A percentile compares a stretch with the other conserved stretches of the same genome.
Conservation (phyloP, 2,797 vertebrate species). For the Petrocephalus sullivani region DNA sequence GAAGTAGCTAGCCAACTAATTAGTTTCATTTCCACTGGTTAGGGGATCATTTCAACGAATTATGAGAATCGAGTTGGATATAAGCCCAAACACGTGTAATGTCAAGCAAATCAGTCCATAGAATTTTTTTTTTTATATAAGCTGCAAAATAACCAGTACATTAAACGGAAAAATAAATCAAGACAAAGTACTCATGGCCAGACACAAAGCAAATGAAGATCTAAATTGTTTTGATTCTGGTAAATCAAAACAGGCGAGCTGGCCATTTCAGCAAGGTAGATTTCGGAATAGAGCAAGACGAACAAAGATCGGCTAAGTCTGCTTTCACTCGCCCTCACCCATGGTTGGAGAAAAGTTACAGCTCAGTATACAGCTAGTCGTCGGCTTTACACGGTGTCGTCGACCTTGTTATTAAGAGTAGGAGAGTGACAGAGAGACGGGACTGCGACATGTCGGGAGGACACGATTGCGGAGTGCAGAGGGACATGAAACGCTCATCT, state of each 20-base stretch:
- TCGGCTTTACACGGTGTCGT: slow-evolving; percentile 40
- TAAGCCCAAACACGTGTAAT: slow-evolving; percentile 38
- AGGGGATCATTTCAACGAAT: slow-evolving; percentile 55
- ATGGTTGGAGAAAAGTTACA: slow-evolving; percentile 45
- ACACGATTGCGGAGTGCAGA: slow-evolving; percentile 51
- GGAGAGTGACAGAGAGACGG: slow-evolving; percentile 49
- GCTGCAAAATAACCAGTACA: slow-evolving; percentile 30
- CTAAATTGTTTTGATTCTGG: slow-evolving; percentile 54
- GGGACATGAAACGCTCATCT: slow-evolving; percentile 64
- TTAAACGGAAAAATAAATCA: slow-evolving; percentile 47
- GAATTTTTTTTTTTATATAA: slow-evolving; percentile 28
- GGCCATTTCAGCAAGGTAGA: slow-evolving; percentile 42
- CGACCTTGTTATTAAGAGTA: slow-evolving; percentile 58
- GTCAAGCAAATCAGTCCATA: slow-evolving; percentile 43
- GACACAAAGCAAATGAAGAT: slow-evolving; percentile 47
- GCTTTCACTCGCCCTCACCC: slow-evolving; percentile 63
- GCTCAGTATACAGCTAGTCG: slow-evolving; percentile 49
- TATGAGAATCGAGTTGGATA: slow-evolving; percentile 41
- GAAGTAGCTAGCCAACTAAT: slow-evolving; percentile 54
- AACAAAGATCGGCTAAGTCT: slow-evolving; percentile 26
- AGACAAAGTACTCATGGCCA: slow-evolving; percentile 37
- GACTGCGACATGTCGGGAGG: slow-evolving; percentile 61
- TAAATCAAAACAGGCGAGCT: slow-evolving; percentile 25
- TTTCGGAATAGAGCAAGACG: slow-evolving; percentile 22
- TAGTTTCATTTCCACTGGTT: slow-evolving; percentile 52